Base-by-base conservation (phyloP, 2,888 invertebrate species). In the Volucella bombylans region DNA sequence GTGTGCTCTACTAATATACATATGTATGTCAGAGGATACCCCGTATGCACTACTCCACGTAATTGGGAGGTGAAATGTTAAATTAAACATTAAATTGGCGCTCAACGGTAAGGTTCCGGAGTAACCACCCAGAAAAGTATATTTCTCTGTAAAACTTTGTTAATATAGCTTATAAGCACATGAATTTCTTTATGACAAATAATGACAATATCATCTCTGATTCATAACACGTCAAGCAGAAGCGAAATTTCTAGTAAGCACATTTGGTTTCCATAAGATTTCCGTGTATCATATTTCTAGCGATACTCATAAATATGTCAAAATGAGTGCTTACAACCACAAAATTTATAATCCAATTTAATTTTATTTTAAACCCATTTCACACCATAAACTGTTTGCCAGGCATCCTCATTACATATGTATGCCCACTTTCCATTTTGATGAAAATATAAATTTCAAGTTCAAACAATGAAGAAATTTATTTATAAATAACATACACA, bases 381-480 rank as follows among this genome's bases (percentile, higher is more conserved):
- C 6, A 6, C 31, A 31, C n/a, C 62, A 31, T 74, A 38, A 68
- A 64, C 39, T 39, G 64, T 71, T 69, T 69, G 74, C 43, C 59
- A 43, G 38, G 59, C 68, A 59, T 82, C 65, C 68, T 64, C 69
- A 59, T 72, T 72, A 78, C 31, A 64, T 68, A 69, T 55, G 62
- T 68, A 69, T 55, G 62, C 71, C 73, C 52, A 49, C 82, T 61
- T 65, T 41, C 62, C 31, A 41, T 68, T 52, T 54, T 50, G 62
- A 64, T 65, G 31, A 6, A 65, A 67, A 74, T 80, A 74, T 79
- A 83, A 78, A 73, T 68, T 78, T 83, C 83, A 83, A 83, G 83
- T 83, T 83, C 83, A 83, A 74, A 74, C 45, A 67, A 80, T 54
- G 80, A 71, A 59, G 80, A 71, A 74, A 74, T 80, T 74, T 83